A percentile compares a stretch with the other conserved stretches of the same genome.
Conservation (phyloP, 2,113 vertebrate genomes). For the Erythrolamprus reginae region DNA sequence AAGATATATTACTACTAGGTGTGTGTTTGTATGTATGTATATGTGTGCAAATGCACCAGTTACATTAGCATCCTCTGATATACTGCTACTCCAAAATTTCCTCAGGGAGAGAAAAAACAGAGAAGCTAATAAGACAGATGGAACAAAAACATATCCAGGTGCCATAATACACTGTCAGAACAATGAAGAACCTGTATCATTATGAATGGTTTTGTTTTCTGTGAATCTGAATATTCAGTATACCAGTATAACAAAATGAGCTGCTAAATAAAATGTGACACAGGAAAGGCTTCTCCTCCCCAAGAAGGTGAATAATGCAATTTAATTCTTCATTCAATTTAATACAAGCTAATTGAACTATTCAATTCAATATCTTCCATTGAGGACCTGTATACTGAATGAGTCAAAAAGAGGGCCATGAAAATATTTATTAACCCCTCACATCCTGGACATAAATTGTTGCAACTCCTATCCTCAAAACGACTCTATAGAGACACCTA, state of each 20-base stretch:
- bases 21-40: neutral
- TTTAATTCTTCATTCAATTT: neutral
- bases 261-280: neutral
- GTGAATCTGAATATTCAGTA: neutral
- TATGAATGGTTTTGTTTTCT: neutral
- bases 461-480: no score
- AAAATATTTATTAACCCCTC: no score
- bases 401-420: no score
- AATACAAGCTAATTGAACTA: neutral
- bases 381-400: no score
- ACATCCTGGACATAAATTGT: no score
- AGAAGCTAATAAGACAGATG: slow-evolving; percentile 19
- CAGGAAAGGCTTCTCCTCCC: neutral
- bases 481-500: no score
- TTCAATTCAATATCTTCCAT: no score
- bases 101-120: neutral
- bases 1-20: neutral
- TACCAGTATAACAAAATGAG: neutral
- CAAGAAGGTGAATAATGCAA: neutral
- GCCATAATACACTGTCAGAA: slow-evolving; percentile 13
- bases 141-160: slow-evolving; percentile 20
- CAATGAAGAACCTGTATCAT: slow-evolving; percentile 2
- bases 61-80: slow-evolving; percentile 6
- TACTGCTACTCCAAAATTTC: neutral
- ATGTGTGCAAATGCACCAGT: neutral